Percentiles rank a stretch among this genome's conserved stretches.
Evolutionary conservation across 2,797 vertebrate species (phyloP).

Genomic region (Intellagama lesueurii): DNA sequence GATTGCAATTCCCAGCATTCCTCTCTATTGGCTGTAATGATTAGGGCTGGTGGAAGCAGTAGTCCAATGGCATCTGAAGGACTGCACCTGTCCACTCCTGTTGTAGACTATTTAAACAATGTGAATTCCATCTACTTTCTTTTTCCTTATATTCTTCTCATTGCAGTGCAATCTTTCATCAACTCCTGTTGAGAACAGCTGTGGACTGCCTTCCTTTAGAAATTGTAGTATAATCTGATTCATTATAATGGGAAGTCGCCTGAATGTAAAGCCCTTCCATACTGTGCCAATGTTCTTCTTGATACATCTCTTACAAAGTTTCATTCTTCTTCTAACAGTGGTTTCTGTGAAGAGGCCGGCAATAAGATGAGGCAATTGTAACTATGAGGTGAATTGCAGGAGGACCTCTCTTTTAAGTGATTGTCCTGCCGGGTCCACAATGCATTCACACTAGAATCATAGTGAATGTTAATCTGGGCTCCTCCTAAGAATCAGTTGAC

Average conservation of each 20-base stretch:
- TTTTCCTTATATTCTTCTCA: not conserved
- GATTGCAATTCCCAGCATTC: too few species aligned
- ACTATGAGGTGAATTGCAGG: not conserved
- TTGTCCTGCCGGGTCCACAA: not conserved
- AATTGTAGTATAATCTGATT: not conserved
- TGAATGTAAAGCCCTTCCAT: not conserved
- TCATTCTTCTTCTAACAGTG: not conserved
- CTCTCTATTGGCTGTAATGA: not conserved
- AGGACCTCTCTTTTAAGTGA: not conserved
- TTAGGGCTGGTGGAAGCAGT: not conserved
- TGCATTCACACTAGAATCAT: not conserved
- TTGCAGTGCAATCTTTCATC: not conserved
- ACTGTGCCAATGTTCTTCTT: not conserved
- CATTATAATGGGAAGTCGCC: not conserved
- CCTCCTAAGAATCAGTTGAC: not conserved
- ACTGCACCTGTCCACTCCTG: not conserved
- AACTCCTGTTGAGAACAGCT: not conserved
- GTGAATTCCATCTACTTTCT: not conserved
- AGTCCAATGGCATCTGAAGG: not conserved
- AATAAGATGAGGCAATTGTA: not conserved
- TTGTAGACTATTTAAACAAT: not conserved
- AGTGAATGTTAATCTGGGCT: not conserved
- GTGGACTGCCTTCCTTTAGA: not conserved
- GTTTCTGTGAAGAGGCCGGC: not conserved
- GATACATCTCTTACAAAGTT: not conserved